Base-by-base conservation (phyloP, 2,113 vertebrate genomes). In the Antechinus flavipes region DNA sequence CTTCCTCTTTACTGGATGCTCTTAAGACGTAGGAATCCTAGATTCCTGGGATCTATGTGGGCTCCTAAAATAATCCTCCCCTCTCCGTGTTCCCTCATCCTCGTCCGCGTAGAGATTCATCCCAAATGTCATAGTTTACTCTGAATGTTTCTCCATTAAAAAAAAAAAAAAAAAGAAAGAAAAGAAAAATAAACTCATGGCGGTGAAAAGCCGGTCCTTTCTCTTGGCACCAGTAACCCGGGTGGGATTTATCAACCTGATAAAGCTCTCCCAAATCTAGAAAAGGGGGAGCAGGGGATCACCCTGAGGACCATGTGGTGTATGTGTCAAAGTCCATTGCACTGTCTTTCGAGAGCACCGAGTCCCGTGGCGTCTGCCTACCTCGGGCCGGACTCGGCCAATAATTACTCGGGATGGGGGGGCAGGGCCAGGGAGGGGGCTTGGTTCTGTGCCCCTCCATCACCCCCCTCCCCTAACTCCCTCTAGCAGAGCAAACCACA, bases 401-500 rank as follows among this genome's bases (percentile, higher is more conserved):
- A 53, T 89, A 0, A 11, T 0, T 0, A 0, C 91, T 91, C 90
- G 19, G 68, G 35, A 35, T 16, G 68, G 68, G n/a, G 35, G 30
- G 11, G 11, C 58, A 27, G 68, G 68, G 16, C 14, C 35, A 76
- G 30, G 61, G 16, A 76, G 16, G 68, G n/a, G n/a, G 19, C 19
- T 42, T 22, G 22, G 68, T 42, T 84, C n/a, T 84, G 61, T 16
- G 35, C 14, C 30, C 35, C 14, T 19, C 30, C 61, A 4, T n/a
- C 35, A 26, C 26, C 26, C 16, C 35, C 91, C 12, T 0, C 0
- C 94, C 9, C 54, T 14, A 14, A 84, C n/a, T n/a, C 68, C 19
- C 16, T 30, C 26, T 2, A 89, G 90, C 55, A 49, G 54, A 0
- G 0, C 50, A 0, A 97, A 92, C 97, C 96, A 4, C 97, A 96